phyloP scores from a whole-genome alignment of 1,140 invertebrate genomes.

The Nylanderia fulva region DNA sequence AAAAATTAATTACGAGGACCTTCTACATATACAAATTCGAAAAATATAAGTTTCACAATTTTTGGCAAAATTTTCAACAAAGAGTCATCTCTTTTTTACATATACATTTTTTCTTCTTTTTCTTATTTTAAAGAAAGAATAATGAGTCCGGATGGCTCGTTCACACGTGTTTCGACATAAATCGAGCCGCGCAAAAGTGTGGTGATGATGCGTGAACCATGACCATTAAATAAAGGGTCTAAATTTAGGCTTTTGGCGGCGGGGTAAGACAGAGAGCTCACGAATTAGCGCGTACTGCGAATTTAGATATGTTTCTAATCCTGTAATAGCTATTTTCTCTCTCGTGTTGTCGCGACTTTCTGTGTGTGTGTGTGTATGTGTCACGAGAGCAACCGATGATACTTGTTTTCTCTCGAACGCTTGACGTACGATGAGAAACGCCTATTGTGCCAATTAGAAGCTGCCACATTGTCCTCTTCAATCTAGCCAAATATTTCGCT shows the following conservation, averaged over 20 bases:
- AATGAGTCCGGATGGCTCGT: background rate
- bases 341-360: slow-evolving; percentile 2
- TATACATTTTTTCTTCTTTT: background rate
- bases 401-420: slow-evolving; percentile 22
- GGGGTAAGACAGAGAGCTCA: slow-evolving; percentile 8
- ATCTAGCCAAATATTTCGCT: slow-evolving; percentile 25
- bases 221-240: slow-evolving; percentile 16
- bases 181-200: background rate
- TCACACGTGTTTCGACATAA: background rate
- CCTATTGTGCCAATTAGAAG: slow-evolving; percentile 49
- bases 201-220: background rate
- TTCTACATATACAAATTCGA: too few relatives aligned
- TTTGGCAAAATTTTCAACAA: background rate
- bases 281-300: slow-evolving; percentile 50
- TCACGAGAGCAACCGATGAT: slow-evolving; percentile 31
- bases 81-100: background rate
- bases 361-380: too few relatives aligned
- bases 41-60: background rate
- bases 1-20: too few relatives aligned
- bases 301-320: slow-evolving; percentile 47
- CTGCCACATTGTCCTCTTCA: slow-evolving; percentile 11
- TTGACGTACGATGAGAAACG: background rate
- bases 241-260: slow-evolving; percentile 24
- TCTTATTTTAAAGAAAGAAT: background rate
- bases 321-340: slow-evolving; percentile 45